These are phyloP conservation scores for Oxyura jamaicensis DNA, from an alignment of 2,113 vertebrate species.

Conservation along the genomic window DNA sequence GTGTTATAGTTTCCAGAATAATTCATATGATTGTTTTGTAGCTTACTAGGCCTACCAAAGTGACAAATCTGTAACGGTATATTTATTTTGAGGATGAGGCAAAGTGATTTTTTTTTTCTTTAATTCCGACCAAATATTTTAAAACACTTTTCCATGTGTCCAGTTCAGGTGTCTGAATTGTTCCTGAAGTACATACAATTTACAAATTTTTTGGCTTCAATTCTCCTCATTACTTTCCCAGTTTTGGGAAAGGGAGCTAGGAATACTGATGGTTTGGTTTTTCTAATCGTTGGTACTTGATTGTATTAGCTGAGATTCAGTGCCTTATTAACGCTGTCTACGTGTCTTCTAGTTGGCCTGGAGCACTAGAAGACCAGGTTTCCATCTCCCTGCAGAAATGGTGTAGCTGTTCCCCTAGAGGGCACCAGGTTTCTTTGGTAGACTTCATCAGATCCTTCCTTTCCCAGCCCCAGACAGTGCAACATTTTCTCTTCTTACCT, in stretches of 20 bases:
- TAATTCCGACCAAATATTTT: background rate
- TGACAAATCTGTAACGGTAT: background rate
- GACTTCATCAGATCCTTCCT: background rate
- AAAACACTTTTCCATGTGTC: background rate
- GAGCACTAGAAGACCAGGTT: background rate
- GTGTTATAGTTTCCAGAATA: background rate
- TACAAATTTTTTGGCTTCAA: background rate
- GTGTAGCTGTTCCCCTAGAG: background rate
- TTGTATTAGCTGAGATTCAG: background rate
- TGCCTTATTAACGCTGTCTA: rapidly evolving
- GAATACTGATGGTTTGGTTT: background rate
- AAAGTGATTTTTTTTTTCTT: background rate
- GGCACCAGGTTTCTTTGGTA: background rate
- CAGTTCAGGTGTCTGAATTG: background rate
- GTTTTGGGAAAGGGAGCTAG: background rate
- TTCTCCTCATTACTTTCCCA: background rate
- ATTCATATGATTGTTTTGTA: background rate
- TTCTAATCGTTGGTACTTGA: background rate
- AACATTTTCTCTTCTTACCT: background rate
- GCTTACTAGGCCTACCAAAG: background rate
- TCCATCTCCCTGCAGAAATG: background rate
- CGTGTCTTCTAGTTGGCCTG: background rate
- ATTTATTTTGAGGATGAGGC: background rate
- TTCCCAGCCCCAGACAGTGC: background rate
- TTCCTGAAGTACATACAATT: background rate